Evolutionary conservation across 2,888 invertebrate genomes (phyloP).

Genomic region (Cheilosia soror): DNA sequence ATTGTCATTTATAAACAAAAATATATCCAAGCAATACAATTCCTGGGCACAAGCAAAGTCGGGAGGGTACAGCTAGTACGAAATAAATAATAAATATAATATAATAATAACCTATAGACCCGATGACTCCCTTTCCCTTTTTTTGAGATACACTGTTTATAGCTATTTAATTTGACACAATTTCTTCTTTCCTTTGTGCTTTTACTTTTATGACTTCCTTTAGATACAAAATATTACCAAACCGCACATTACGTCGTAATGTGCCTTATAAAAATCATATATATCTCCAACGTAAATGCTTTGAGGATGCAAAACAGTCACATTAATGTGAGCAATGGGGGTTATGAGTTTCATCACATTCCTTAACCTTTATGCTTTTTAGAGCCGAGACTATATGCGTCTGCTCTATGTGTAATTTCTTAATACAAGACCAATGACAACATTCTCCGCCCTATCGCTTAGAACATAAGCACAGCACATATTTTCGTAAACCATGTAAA

Average conservation of each 20-base stretch:
- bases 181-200: slow-evolving; percentile 1
- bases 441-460: not conserved
- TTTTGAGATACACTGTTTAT: not conserved
- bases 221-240: slow-evolving; percentile 39
- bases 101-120: not conserved
- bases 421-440: slow-evolving; percentile 33
- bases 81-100: no score
- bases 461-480: slow-evolving; percentile 4
- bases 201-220: slow-evolving; percentile 20
- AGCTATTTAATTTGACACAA: slow-evolving; percentile 17
- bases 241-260: slow-evolving; percentile 31
- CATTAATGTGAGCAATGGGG: slow-evolving; percentile 22
- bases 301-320: slow-evolving; percentile 38
- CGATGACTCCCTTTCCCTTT: not conserved
- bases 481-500: slow-evolving; percentile 6
- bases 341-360: slow-evolving; percentile 21
- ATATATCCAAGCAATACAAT: no score
- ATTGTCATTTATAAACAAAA: no score
- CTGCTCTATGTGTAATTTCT: slow-evolving; percentile 24
- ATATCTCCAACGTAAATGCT: slow-evolving; percentile 17
- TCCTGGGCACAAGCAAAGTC: no score
- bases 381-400: slow-evolving; percentile 5
- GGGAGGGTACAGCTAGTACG: no score
- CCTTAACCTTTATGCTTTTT: slow-evolving; percentile 17
- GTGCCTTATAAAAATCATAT: slow-evolving; percentile 33